Base-by-base conservation (phyloP, 2,888 invertebrate species). In the Portevinia maculata region DNA sequence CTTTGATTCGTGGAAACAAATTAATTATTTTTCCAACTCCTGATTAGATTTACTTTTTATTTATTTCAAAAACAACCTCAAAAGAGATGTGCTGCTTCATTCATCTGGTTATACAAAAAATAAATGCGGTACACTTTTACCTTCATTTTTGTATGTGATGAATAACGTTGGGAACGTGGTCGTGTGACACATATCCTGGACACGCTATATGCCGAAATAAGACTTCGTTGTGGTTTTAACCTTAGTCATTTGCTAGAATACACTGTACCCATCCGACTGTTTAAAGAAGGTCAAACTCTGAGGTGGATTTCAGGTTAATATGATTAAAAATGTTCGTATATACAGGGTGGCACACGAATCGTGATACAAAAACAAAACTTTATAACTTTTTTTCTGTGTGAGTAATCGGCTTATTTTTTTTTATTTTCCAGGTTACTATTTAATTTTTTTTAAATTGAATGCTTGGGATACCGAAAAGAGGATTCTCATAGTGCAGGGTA, bases 201-300 rank as follows among this genome's bases (percentile, higher is more conserved):
- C 69, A 70, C 48, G 28, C n/a, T 21, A 17, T 17, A 37, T 17
- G 13, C 15, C 8, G 32, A 74, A 34, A 8, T 69, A 62, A 30
- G 53, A 57, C 59, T 64, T 15, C 24, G 65, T 73, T 83, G 83
- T 67, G 76, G 83, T 76, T 83, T 76, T 71, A 67, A 83, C 76
- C 76, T 83, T 83, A 83, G 76, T 83, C 76, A 83, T 76, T 76
- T 83, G 62, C 50, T 30, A 30, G 24, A 2, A 24, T 21, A 11
- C 55, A 53, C 44, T 17, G 57, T 17, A 34, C 48, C 32, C 59
- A 65, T 28, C 57, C 71, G 21, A 48, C 65, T 32, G 15, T 37
- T 62, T 53, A 78, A 83, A 83, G 67, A 83, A 83, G 83, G 71
- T 78, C 71, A 78, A 67, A 62, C 83, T 46, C 71, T 67, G 41